Percentiles rank a stretch among this genome's conserved stretches.
phyloP scores from a whole-genome alignment of 1,140 invertebrate genomes.

The Lepidostoma basale region DNA sequence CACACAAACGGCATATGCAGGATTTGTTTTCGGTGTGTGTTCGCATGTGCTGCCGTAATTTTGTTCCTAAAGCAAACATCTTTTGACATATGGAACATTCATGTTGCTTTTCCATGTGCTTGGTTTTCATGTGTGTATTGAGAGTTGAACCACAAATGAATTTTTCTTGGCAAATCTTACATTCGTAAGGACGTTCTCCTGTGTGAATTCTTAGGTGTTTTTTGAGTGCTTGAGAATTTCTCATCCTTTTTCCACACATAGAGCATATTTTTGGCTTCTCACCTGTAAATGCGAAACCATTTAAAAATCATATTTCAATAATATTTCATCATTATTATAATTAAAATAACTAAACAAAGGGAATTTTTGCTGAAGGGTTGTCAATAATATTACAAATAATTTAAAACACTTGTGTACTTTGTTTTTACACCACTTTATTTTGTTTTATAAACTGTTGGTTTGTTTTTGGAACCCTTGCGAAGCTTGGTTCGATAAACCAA shows the following conservation, averaged over 20 bases:
- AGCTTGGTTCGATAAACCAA: too few species aligned
- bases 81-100: conserved; percentile 37
- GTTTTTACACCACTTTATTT: too few species aligned
- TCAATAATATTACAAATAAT: too few species aligned
- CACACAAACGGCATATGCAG: conserved; percentile 29
- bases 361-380: too few species aligned
- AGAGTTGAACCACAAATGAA: conserved; percentile 41
- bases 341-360: too few species aligned
- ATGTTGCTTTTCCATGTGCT: conserved; percentile 40
- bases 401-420: too few species aligned
- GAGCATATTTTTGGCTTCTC: conserved; percentile 41
- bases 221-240: conserved; percentile 40
- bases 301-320: neutral
- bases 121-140: conserved; percentile 38
- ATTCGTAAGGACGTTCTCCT: conserved; percentile 41
- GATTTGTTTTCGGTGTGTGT: conserved; percentile 33
- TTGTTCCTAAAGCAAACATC: conserved; percentile 39
- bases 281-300: conserved; percentile 23
- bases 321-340: too few species aligned
- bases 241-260: conserved; percentile 30
- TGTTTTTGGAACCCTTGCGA: too few species aligned
- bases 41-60: conserved; percentile 39
- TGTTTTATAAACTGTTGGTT: too few species aligned
- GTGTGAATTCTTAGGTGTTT: conserved; percentile 42
- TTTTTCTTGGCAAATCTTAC: conserved; percentile 34